phyloP scores from a whole-genome alignment of 2,113 vertebrate genomes.

The Acrocephalus kingi region DNA sequence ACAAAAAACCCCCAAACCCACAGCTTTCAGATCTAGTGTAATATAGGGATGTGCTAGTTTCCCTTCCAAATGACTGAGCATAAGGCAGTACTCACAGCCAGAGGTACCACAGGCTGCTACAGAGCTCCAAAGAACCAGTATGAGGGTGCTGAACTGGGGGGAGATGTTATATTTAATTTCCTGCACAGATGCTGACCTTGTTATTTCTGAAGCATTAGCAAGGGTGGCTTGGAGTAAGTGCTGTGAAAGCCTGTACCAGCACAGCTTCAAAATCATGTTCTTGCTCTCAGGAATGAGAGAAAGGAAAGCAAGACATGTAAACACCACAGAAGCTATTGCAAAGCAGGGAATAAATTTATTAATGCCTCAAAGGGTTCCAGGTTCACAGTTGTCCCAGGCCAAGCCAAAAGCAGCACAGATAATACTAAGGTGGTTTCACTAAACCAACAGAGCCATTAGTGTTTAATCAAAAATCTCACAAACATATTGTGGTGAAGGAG shows the following conservation, averaged over 20 bases:
- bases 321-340: background rate
- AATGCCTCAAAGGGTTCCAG: background rate
- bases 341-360: background rate
- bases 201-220: background rate
- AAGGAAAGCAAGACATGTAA: background rate
- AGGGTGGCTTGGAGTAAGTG: background rate
- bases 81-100: background rate
- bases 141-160: background rate
- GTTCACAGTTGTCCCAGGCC: background rate
- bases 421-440: background rate
- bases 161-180: background rate
- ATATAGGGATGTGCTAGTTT: background rate
- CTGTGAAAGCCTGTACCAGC: background rate
- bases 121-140: background rate
- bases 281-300: background rate
- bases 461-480: background rate
- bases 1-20: background rate
- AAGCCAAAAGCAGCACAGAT: background rate
- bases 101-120: background rate
- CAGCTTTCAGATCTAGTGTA: background rate
- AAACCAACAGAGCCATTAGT: background rate
- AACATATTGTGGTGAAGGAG: background rate
- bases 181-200: background rate
- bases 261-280: background rate
- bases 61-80: background rate